phyloP scores from a whole-genome alignment of 2,888 invertebrate species.

The Eristalinus sepulchralis region DNA sequence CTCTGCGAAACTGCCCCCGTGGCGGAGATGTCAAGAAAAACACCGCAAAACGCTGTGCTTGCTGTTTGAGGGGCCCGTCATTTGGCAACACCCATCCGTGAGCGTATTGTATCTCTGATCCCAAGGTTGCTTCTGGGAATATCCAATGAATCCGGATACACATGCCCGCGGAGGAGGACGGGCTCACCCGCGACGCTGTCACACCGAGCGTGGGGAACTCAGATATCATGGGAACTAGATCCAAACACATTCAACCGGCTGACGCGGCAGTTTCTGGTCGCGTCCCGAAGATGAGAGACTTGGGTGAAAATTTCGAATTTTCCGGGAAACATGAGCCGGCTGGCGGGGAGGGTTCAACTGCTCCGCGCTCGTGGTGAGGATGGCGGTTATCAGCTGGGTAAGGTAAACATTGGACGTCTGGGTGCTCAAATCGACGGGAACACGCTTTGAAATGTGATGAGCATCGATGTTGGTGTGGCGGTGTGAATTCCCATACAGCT shows the following conservation, averaged over 20 bases:
- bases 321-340: constrained; percentile 22
- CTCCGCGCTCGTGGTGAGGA: constrained; percentile 3
- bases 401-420: background rate
- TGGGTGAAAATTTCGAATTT: constrained; percentile 1
- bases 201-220: constrained; percentile 22
- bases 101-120: background rate
- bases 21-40: background rate
- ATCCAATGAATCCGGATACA: constrained; percentile 28
- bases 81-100: constrained; percentile 43
- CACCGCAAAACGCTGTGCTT: constrained; percentile 10
- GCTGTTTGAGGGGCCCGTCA: constrained; percentile 57
- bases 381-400: constrained; percentile 19
- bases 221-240: constrained; percentile 50
- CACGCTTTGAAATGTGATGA: constrained; percentile 40
- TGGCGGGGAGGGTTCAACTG: background rate
- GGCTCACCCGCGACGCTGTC: background rate
- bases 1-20: constrained; percentile 6
- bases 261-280: constrained; percentile 42
- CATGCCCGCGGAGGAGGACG: constrained; percentile 10
- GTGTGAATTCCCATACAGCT: constrained; percentile 12
- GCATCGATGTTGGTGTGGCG: constrained; percentile 24
- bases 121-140: constrained; percentile 64
- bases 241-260: background rate
- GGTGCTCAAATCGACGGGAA: background rate
- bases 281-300: constrained; percentile 25